Evolutionary conservation across 2,888 invertebrate species (phyloP).

Genomic region (Julus scandinavius): DNA sequence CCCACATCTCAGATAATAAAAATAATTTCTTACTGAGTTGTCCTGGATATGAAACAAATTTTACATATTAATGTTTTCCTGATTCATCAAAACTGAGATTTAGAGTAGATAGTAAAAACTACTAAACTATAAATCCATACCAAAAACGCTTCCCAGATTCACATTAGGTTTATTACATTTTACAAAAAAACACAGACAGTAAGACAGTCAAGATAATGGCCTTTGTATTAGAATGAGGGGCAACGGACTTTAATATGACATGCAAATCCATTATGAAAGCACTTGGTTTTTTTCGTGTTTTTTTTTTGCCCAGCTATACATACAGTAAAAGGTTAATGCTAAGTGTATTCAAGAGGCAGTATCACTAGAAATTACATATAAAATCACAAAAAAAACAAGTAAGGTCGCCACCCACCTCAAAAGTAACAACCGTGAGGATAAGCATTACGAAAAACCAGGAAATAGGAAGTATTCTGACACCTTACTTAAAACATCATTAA

Average conservation of each 20-base stretch:
- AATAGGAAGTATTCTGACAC: neutral
- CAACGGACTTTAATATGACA: slow-evolving; percentile 35
- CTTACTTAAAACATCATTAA: neutral
- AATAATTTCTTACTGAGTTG: neutral
- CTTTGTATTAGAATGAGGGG: neutral
- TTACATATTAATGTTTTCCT: neutral
- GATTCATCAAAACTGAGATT: too few species aligned
- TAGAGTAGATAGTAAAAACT: too few species aligned
- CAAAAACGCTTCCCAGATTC: neutral
- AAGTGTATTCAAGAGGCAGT: slow-evolving; percentile 30
- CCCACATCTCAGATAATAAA: neutral
- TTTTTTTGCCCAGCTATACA: neutral
- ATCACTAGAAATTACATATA: neutral
- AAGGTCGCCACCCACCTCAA: slow-evolving; percentile 9
- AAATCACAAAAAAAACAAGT: neutral
- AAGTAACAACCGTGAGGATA: neutral
- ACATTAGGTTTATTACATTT: neutral
- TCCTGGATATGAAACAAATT: neutral
- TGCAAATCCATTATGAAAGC: slow-evolving; percentile 35
- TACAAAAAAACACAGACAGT: neutral
- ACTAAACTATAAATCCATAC: neutral
- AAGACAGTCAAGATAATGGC: neutral
- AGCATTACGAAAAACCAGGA: neutral
- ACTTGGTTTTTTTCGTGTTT: neutral
- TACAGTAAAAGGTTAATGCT: slow-evolving; percentile 12